Evolutionary conservation across 2,888 invertebrate genomes (phyloP).

Genomic region (Epirrita christyi): DNA sequence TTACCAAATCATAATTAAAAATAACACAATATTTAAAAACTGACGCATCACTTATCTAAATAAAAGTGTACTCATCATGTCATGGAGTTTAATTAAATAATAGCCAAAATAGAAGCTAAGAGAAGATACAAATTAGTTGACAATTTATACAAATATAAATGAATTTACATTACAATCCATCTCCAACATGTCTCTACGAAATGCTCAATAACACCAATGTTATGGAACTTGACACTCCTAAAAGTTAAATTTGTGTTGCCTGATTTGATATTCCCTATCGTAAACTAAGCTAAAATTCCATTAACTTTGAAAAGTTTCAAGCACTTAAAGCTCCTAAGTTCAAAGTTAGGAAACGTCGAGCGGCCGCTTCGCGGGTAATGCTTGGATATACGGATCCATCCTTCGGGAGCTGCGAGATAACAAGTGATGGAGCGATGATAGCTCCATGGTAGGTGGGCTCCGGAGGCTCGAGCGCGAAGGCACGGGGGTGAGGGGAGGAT

Average conservation of each 20-base stretch:
- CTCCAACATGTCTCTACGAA: slow-evolving; percentile 1
- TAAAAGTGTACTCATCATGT: no score
- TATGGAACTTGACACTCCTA: slow-evolving; percentile 10
- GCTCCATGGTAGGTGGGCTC: slow-evolving; percentile 50
- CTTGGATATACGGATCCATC: slow-evolving; percentile 40
- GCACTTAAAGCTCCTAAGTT: slow-evolving; percentile 34
- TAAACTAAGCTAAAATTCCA: slow-evolving; percentile 38
- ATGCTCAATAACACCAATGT: slow-evolving; percentile 10
- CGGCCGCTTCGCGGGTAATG: slow-evolving; percentile 23
- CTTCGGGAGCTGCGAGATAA: slow-evolving; percentile 60
- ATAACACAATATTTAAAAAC: no score
- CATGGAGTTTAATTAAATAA: no score
- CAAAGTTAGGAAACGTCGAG: slow-evolving; percentile 26
- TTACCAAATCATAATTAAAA: no score
- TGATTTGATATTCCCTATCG: slow-evolving; percentile 37
- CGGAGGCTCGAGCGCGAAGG: slow-evolving; percentile 41
- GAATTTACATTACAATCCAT: background rate
- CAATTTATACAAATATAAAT: background rate
- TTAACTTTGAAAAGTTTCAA: slow-evolving; percentile 39
- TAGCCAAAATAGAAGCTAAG: no score
- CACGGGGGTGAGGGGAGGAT: slow-evolving; percentile 45
- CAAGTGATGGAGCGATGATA: slow-evolving; percentile 66
- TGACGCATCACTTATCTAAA: no score
- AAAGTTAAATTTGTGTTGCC: slow-evolving; percentile 27
- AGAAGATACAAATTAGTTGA: no score